Conservation (phyloP, 92 coral and sea anemone genomes). For the Scolanthus callimorphus region DNA sequence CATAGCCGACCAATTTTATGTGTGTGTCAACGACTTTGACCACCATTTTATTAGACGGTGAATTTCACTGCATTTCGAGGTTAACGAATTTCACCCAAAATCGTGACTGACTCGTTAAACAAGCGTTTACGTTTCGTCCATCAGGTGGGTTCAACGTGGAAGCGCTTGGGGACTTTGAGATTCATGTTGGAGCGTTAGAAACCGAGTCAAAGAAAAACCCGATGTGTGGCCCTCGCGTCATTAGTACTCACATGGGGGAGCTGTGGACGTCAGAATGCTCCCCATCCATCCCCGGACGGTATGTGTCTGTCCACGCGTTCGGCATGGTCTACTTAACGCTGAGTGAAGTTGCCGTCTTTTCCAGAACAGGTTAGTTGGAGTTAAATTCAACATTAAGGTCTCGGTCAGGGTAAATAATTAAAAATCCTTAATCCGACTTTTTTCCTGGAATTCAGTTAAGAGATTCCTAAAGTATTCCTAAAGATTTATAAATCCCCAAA, state of each 20-base stretch:
- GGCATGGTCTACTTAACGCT: constrained; percentile 30
- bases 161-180: constrained; percentile 32
- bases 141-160: constrained; percentile 40
- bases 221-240: constrained; percentile 52
- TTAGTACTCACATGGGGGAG: constrained; percentile 26
- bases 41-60: no score
- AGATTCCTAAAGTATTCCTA: no score
- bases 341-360: constrained; percentile 52
- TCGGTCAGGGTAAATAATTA: no score
- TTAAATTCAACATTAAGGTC: no score
- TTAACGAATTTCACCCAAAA: no score
- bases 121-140: background rate
- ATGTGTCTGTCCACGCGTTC: constrained; percentile 40
- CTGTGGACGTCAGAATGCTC: constrained; percentile 51
- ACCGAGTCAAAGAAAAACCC: constrained; percentile 36
- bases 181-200: constrained; percentile 36
- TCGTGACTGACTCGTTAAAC: no score
- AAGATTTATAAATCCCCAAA: no score
- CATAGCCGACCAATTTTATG: no score
- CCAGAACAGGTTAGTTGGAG: constrained; percentile 68
- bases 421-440: no score
- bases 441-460: no score
- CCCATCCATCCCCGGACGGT: constrained; percentile 49
- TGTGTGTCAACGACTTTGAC: no score
- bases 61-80: no score